Evolutionary conservation across 1,140 invertebrate genomes (phyloP), one percentile per base, ranked within the genome.

Genomic region (Oedothorax gibbosus): DNA sequence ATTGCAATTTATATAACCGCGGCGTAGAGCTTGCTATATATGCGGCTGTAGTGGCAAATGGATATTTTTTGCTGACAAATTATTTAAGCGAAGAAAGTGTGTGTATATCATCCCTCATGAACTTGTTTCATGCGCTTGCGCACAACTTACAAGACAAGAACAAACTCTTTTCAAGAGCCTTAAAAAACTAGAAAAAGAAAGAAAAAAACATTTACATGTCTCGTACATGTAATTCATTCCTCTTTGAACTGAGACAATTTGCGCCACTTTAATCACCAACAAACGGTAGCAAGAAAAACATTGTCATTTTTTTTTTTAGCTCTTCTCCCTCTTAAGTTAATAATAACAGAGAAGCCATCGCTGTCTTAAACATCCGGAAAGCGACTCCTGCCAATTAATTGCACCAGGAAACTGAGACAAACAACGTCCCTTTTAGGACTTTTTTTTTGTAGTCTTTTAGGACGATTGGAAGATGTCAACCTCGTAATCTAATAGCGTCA

Each of bases 401-500:
- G 18, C 15, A 65, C 6, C 11, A 18, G 9, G 6, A 65, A 0
- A 20, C 10, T 3, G 6, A 65, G 14, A 20, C 10, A 4, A 14
- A 14, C 57, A 60, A 60, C 57, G 12, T 60, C n/a, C 7, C 57
- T n/a, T 60, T 60, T 60, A 14, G 57, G 57, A 14, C 57, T 6
- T 60, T 60, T 60, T 60, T 14, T 14, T 60, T 60, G 69, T n/a
- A 35, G 50, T 71, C 69, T 71, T 51, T 71, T 49, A 7, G 20
- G 20, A 6, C n/a, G 65, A 20, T 35, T 4, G 50, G n/a, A 53
- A 71, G 69, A 71, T 71, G 69, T 51, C n/a, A 15, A 12, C 50
- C 50, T 49, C 51, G 69, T 71, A 71, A 71, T 71, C 69, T 53
- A 71, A 71, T 71, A 71, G 69, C 21, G 50, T 49, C 49, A 60